Evolutionary conservation across 2,113 vertebrate species (phyloP), one percentile per base, ranked within the genome.

Genomic region (Oryzias melastigma): DNA sequence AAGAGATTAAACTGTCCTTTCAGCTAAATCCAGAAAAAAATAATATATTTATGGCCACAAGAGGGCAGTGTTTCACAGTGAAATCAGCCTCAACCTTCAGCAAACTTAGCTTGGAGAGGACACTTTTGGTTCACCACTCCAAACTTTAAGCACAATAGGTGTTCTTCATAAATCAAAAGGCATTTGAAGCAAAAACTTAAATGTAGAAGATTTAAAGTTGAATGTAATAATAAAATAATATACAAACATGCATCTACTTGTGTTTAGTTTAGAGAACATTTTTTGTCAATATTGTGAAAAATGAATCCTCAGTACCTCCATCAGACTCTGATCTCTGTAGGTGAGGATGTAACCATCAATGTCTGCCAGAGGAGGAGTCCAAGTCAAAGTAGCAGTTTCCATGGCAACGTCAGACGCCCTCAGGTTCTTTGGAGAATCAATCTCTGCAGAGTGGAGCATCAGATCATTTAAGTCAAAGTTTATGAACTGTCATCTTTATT

Each of bases 321-420:
- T 47, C 1, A 65, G 89, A 22, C 93, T 90, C 42, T 66, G 85
- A 41, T 89, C 58, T 43, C 85, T 89, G 80, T 92, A 95, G 19
- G 86, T 93, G 62, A 98, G 88, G 68, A 82, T 58, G 54, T 94
- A 96, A 14, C 94, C 95, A 17, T 93, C 90, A 6, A 94, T 94
- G 68, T 91, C 75, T 51, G 95, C 94, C 43, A 80, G 74, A 7
- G 95, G 93, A 54, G 91, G 78, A 24, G 27, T 78, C 95, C 96
- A 98, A 18, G 90, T 94, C 80, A 95, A 14, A 3, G 77, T 27
- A 0, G 88, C 92, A 24, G 90, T 71, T 5, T 93, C 88, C 47
- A 66, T 59, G 5, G 84, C 87, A 5, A 95, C 78, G 17, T 90
- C 88, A 16, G 84, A 85, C 1, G 91, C 86, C 62, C 1, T 82